A percentile compares a stretch with the other conserved stretches of the same genome.
Conservation (phyloP, 37 sponge, comb jelly and placozoan species). For the Petrosia ficiformis region DNA sequence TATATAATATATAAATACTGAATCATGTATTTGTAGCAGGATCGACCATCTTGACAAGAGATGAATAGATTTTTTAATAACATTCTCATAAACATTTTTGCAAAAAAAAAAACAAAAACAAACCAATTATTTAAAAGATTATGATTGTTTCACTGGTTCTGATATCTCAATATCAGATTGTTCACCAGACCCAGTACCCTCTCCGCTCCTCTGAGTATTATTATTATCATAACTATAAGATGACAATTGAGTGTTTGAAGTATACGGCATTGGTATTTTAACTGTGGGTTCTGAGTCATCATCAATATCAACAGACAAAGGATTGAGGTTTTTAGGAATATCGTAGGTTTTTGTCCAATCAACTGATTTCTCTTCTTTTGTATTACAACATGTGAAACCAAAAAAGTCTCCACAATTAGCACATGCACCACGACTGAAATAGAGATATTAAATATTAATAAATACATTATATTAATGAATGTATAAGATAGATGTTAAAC, state of each 20-base stretch:
- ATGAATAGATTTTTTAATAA: too few relatives aligned
- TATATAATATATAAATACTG: too few relatives aligned
- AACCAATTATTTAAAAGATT: too few relatives aligned
- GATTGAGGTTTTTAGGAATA: conserved; percentile 37
- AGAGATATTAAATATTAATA: not conserved
- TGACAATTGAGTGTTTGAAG: conserved; percentile 14
- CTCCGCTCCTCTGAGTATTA: not conserved
- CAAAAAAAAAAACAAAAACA: too few relatives aligned
- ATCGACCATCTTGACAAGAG: too few relatives aligned
- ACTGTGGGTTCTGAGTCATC: not conserved
- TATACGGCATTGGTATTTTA: conserved; percentile 45
- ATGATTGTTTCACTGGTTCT: conserved; percentile 7
- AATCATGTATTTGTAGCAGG: too few relatives aligned
- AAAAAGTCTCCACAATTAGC: conserved; percentile 67
- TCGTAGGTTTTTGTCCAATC: conserved; percentile 76
- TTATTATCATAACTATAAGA: not conserved
- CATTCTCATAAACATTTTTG: too few relatives aligned
- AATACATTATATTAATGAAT: too few relatives aligned
- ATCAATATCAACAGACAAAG: not conserved
- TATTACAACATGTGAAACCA: conserved; percentile 62
- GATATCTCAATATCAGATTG: not conserved
- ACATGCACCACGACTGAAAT: conserved; percentile 61
- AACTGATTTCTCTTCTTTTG: not conserved
- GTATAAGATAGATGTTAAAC: not conserved
- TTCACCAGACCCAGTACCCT: not conserved